Evolutionary conservation across 2,113 vertebrate species (phyloP).

Genomic region (Apistogramma diplotaenia): DNA sequence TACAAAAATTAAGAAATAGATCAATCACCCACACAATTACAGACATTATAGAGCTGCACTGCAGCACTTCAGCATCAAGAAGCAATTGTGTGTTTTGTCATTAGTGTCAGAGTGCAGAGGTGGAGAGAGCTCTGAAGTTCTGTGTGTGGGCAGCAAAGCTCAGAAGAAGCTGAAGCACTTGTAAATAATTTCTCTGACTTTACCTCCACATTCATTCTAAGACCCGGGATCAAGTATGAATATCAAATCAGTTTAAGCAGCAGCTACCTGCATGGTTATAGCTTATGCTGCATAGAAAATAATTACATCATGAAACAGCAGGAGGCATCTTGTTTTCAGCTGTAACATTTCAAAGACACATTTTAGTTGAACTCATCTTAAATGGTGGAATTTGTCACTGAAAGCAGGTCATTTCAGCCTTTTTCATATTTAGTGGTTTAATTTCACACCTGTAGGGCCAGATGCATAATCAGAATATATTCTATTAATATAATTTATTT

Average conservation of each 20-base stretch:
- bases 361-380: not conserved
- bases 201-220: not conserved
- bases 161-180: not conserved
- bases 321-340: not conserved
- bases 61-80: not conserved
- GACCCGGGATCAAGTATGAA: not conserved
- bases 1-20: not conserved
- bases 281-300: not conserved
- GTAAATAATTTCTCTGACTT: not conserved
- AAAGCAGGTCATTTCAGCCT: too few relatives aligned
- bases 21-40: not conserved
- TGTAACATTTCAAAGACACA: fast-evolving
- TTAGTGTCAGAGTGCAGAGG: not conserved
- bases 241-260: not conserved
- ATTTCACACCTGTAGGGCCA: too few relatives aligned
- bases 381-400: not conserved
- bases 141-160: not conserved
- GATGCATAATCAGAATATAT: not conserved
- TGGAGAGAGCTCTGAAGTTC: not conserved
- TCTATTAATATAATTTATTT: too few relatives aligned
- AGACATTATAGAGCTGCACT: not conserved
- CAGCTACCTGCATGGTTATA: fast-evolving
- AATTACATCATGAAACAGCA: too few relatives aligned
- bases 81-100: not conserved
- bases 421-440: too few relatives aligned